Conservation (phyloP, 2,888 invertebrate species). For the Meghimatium bilineatum region DNA sequence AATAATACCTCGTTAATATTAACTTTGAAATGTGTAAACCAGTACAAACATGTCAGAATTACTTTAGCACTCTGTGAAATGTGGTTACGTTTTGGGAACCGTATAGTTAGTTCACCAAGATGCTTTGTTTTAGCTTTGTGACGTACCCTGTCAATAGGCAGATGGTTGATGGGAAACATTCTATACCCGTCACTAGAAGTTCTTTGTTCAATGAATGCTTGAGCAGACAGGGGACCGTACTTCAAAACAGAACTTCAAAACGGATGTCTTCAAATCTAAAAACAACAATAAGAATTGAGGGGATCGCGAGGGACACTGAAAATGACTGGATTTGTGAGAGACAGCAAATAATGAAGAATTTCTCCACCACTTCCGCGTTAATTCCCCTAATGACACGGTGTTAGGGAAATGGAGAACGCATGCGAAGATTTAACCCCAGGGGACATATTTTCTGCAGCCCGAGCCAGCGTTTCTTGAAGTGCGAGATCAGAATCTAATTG, state of each 20-base stretch:
- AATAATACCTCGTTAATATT: no score
- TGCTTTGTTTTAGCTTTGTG: background rate
- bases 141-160: conserved; percentile 8
- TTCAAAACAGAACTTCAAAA: background rate
- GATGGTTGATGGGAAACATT: conserved; percentile 22
- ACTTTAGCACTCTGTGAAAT: background rate
- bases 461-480: conserved; percentile 23
- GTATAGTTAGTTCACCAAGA: background rate
- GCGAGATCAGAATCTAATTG: conserved; percentile 33
- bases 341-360: conserved; percentile 41
- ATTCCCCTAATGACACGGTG: conserved; percentile 42
- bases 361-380: conserved; percentile 37
- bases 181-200: background rate
- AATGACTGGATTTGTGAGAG: conserved; percentile 22
- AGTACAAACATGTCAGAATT: background rate
- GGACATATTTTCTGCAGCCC: conserved; percentile 40
- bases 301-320: background rate
- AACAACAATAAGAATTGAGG: conserved; percentile 23
- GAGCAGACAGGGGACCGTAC: background rate
- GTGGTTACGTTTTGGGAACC: background rate
- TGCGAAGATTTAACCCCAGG: conserved; percentile 34
- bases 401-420: conserved; percentile 31
- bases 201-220: conserved; percentile 5
- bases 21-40: background rate
- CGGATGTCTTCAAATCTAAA: conserved; percentile 24